Base-by-base conservation (phyloP, 1,140 invertebrate species). In the Micrasema minimum region DNA sequence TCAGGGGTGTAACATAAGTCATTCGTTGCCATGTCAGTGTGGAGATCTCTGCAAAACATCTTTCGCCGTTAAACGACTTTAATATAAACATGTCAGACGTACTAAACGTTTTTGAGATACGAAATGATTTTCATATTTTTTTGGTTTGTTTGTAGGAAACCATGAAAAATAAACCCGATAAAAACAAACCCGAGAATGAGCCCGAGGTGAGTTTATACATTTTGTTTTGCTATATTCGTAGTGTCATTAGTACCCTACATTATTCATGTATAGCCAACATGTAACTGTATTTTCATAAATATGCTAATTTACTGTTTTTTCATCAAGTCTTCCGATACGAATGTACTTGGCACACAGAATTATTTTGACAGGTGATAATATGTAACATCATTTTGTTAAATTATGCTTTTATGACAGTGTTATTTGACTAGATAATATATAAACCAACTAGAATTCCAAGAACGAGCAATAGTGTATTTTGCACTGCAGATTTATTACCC, bases 1-100 rank as follows among this genome's bases (percentile, higher is more conserved):
- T 46, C 66, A 62, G 57, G 67, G 67, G 67, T 69, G 67, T 69
- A 69, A 69, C 67, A 59, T 46, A 69, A 69, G 66, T 69, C 66
- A 69, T 59, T 69, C 66, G 66, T 69, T 69, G 66, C 66, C 67
- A 69, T 69, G 67, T 69, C 67, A 69, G 66, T 69, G 51, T 51
- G 53, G 20, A 66, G 65, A 53, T 38, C 64, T 66, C 66, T 69
- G 66, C 55, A 35, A 53, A 69, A 69, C 55, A 69, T 69, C 66
- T 69, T 69, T 69, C 66, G 55, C 66, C 43, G 43, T 59, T 69
- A 37, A 59, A 46, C 41, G 37, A 41, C 38, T 51, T 16, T 59
- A 69, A 59, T 69, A 69, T 69, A 69, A 69, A 69, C 55, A 69
- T 61, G 66, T 69, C 66, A 59, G 66, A 59, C 41, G 31, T 67